Evolutionary conservation across 2,113 vertebrate species (phyloP).

Genomic region (Chroicocephalus ridibundus): DNA sequence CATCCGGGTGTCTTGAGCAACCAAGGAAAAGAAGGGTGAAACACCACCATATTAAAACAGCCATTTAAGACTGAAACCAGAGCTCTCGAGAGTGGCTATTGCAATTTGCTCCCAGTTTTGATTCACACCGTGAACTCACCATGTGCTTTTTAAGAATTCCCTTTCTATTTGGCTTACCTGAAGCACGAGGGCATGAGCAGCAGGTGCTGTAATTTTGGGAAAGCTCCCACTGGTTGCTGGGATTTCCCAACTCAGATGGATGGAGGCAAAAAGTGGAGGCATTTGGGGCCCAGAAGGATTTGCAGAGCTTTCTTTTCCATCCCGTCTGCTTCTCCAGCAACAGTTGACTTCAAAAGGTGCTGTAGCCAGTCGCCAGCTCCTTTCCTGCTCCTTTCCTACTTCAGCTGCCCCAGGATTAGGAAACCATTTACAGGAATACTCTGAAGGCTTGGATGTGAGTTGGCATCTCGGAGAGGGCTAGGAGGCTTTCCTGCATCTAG

Average conservation of each 20-base stretch:
- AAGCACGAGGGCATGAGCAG: background rate
- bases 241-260: background rate
- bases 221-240: rapidly evolving
- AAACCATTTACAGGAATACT: background rate
- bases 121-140: background rate
- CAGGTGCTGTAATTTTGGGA: background rate
- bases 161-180: background rate
- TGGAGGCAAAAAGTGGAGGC: rapidly evolving
- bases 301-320: background rate
- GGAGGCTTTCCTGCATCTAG: background rate
- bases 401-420: background rate
- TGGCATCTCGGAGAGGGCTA: background rate
- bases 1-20: background rate
- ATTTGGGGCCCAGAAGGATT: background rate
- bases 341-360: background rate
- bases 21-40: background rate
- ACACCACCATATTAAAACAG: background rate
- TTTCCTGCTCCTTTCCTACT: background rate
- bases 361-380: background rate
- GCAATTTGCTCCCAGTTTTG: background rate
- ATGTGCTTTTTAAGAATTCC: background rate
- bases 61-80: background rate
- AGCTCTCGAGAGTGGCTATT: rapidly evolving
- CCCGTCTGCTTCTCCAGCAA: background rate
- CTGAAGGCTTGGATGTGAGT: background rate